Evolutionary conservation across 2,888 invertebrate species (phyloP).

Genomic region (Oxycera nigricornis): DNA sequence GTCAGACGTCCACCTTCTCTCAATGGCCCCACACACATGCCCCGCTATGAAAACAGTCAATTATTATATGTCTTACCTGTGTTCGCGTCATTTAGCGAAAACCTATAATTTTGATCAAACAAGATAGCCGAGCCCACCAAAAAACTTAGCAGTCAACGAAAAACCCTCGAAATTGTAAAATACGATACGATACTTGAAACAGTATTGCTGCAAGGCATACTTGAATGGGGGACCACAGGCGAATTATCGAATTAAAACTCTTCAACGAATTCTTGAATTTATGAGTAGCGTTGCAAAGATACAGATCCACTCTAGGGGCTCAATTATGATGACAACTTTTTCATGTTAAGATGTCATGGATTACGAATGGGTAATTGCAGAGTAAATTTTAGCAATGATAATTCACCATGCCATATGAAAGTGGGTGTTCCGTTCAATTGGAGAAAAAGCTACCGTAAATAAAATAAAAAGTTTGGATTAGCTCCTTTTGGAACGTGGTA

Average conservation of each 20-base stretch:
- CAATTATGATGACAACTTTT: conserved; percentile 16
- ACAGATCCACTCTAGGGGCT: not conserved
- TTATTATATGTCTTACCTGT: not conserved
- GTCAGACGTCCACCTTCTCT: not conserved
- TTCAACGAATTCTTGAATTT: conserved; percentile 20
- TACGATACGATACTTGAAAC: not conserved
- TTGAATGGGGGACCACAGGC: conserved; percentile 21
- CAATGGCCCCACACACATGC: conserved; percentile 23
- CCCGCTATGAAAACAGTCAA: conserved; percentile 14
- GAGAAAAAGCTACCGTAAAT: no score
- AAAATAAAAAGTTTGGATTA: no score
- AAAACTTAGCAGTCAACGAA: not conserved
- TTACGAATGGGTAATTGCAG: not conserved
- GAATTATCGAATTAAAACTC: conserved; percentile 35
- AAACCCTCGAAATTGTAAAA: conserved; percentile 8
- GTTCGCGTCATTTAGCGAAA: conserved; percentile 7
- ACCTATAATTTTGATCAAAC: conserved; percentile 26
- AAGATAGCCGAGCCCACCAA: conserved; percentile 9
- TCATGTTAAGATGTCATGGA: not conserved
- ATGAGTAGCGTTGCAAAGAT: not conserved
- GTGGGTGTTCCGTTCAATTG: no score
- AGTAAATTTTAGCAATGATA: not conserved
- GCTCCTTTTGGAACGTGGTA: no score
- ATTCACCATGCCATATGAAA: no score
- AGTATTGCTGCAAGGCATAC: conserved; percentile 29